Base-by-base conservation (phyloP, 2,797 vertebrate species). In the Ibycter americanus region DNA sequence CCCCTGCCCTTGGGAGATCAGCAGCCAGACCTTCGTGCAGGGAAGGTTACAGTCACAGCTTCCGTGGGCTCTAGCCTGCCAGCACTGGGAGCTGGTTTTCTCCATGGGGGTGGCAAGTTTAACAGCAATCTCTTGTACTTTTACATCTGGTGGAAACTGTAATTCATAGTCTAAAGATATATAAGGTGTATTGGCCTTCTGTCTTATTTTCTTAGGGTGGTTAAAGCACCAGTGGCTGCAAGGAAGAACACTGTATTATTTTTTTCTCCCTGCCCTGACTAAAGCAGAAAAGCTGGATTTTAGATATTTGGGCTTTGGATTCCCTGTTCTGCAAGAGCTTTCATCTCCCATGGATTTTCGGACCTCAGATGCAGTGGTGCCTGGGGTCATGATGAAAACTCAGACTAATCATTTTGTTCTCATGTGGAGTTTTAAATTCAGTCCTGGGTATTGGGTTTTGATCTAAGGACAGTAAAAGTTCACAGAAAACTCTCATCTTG, bases 341-440 rank as follows among this genome's bases (percentile, higher is more conserved):
- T 87, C 9, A 27, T 76, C 26, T 84, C 29, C 23, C 7, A 5
- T 38, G 31, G 70, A 32, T 89, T 83, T 89, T 90, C 25, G 86
- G 54, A 83, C 11, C 14, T 26, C 29, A 25, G 12, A 19, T 74
- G 36, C 13, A 78, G 12, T 0, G 0, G 36, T 80, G 59, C 26
- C 40, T 65, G 31, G 9, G 8, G 11, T 81, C 20, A 7, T 19
- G 36, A 42, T 14, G 21, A 81, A 74, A 93, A 22, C 26, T 78
- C 34, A 55, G 34, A 34, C 22, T 27, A 15, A 63, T 89, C 1
- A 6, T 70, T 96, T 82, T 79, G 19, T 61, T 90, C 56, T 72
- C 23, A 4, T 31, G 6, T 9, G 4, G 56, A 74, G 32, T 61
- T 83, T 88, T 74, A 59, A 61, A 67, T 63, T 94, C 59, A 52